These are phyloP conservation scores for Bacillus rossius DNA, from an alignment of 1,140 invertebrate genomes.

Conservation along the genomic window DNA sequence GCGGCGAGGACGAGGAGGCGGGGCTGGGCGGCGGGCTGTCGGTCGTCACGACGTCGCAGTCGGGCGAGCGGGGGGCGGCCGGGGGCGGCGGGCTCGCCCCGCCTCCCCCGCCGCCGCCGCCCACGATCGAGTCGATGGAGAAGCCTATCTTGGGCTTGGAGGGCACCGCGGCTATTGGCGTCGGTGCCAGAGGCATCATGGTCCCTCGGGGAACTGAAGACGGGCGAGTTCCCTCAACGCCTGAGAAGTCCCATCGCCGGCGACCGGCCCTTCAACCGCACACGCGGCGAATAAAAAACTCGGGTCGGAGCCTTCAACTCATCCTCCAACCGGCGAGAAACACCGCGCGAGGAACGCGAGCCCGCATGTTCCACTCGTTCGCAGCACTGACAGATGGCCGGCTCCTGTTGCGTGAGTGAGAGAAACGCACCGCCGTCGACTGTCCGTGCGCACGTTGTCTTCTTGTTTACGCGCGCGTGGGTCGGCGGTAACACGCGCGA, in stretches of 20 bases:
- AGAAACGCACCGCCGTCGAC: too few species aligned
- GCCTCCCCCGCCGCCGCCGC: slow-evolving; percentile 43
- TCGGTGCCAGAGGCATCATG: slow-evolving; percentile 89
- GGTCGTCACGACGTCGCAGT: slow-evolving; percentile 4
- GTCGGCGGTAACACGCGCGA: too few species aligned
- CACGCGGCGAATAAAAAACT: too few species aligned
- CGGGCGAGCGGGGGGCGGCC: slow-evolving; percentile 31
- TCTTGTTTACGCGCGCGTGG: too few species aligned
- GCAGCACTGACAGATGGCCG: too few species aligned
- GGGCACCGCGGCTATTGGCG: slow-evolving; percentile 72
- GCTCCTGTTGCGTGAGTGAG: too few species aligned
- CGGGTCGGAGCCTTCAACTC: neutral
- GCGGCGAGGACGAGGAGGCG: slow-evolving; percentile 32
- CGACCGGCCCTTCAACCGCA: too few species aligned
- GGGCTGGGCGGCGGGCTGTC: slow-evolving; percentile 33
- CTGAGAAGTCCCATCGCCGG: too few species aligned
- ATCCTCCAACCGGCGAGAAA: neutral
- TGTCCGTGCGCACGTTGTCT: too few species aligned
- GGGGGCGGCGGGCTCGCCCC: slow-evolving; percentile 21
- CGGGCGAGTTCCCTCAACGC: too few species aligned
- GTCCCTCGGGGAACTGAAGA: slow-evolving; percentile 37
- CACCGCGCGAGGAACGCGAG: too few species aligned
- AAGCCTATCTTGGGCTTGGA: slow-evolving; percentile 91
- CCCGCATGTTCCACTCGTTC: neutral
- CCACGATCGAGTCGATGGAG: slow-evolving; percentile 92